A percentile compares a stretch with the other conserved stretches of the same genome.
Evolutionary conservation across 2,888 invertebrate genomes (phyloP).

Genomic region (Digitonthophagus gazella): DNA sequence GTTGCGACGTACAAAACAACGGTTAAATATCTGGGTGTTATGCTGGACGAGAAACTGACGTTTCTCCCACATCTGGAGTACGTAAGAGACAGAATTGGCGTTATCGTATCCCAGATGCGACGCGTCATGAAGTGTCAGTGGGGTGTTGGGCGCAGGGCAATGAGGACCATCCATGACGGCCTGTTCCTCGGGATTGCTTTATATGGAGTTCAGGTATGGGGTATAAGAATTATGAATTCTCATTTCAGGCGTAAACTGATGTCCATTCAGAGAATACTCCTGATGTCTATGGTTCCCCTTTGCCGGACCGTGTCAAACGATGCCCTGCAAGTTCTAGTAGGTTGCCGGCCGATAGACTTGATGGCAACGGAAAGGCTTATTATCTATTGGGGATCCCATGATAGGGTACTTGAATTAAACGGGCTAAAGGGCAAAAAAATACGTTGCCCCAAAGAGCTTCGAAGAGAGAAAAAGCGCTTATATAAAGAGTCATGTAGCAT

Average conservation of each 20-base stretch:
- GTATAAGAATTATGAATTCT: too few species aligned
- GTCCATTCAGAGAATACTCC: not conserved
- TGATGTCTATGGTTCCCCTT: not conserved
- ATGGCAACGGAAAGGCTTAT: too few species aligned
- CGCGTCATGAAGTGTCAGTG: not conserved
- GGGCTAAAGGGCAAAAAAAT: too few species aligned
- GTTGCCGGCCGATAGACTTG: not conserved
- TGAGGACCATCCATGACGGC: not conserved
- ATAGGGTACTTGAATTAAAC: too few species aligned
- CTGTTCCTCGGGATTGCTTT: not conserved
- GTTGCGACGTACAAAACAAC: not conserved
- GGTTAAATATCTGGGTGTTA: not conserved
- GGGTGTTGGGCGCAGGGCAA: not conserved
- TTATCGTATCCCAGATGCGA: not conserved
- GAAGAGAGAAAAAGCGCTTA: too few species aligned
- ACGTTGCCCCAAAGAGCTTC: too few species aligned
- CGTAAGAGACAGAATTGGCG: not conserved
- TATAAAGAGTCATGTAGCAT: too few species aligned
- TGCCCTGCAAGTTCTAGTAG: not conserved
- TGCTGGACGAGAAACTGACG: not conserved
- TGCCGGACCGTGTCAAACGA: not conserved
- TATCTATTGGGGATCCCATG: too few species aligned
- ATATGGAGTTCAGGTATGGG: not conserved
- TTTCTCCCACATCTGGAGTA: not conserved
- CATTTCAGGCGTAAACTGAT: not conserved